These are phyloP conservation scores for Microplitis deprimator DNA, from an alignment of 2,888 invertebrate genomes.

Conservation along the genomic window DNA sequence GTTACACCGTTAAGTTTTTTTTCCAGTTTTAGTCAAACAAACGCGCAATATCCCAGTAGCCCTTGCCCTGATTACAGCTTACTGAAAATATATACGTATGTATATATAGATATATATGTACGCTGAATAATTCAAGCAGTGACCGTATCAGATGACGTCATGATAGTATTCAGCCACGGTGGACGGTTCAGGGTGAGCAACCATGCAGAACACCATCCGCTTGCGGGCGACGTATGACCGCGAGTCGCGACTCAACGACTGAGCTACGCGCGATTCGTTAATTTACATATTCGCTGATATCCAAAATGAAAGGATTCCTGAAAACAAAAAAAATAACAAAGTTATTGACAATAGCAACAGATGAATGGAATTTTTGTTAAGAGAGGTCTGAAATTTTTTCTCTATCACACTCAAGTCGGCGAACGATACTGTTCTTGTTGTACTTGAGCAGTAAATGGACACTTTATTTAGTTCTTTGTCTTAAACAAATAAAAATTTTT, in stretches of 20 bases:
- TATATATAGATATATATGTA: slow-evolving; percentile 39
- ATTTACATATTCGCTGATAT: slow-evolving; percentile 25
- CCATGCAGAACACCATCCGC: slow-evolving; percentile 70
- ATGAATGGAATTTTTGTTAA: too few relatives aligned
- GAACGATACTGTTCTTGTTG: too few relatives aligned
- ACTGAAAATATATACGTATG: slow-evolving; percentile 47
- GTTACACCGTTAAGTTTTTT: too few relatives aligned
- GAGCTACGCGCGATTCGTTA: slow-evolving; percentile 38
- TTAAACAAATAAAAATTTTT: not conserved
- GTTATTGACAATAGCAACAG: not conserved
- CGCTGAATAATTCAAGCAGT: slow-evolving; percentile 66
- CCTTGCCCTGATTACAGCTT: slow-evolving; percentile 19
- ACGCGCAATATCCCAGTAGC: slow-evolving; percentile 46
- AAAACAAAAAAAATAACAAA: slow-evolving; percentile 2
- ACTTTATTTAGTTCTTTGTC: too few relatives aligned
- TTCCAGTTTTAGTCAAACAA: not conserved
- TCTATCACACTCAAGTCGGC: too few relatives aligned
- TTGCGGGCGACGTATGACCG: slow-evolving; percentile 43
- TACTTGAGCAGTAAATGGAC: too few relatives aligned
- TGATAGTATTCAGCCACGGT: slow-evolving; percentile 62
- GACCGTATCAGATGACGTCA: slow-evolving; percentile 69
- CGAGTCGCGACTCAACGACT: slow-evolving; percentile 35
- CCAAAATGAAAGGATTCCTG: not conserved
- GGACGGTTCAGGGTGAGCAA: slow-evolving; percentile 68
- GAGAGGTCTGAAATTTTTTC: too few relatives aligned